Conservation (phyloP, 2,888 invertebrate species). For the Adela reaumurella region DNA sequence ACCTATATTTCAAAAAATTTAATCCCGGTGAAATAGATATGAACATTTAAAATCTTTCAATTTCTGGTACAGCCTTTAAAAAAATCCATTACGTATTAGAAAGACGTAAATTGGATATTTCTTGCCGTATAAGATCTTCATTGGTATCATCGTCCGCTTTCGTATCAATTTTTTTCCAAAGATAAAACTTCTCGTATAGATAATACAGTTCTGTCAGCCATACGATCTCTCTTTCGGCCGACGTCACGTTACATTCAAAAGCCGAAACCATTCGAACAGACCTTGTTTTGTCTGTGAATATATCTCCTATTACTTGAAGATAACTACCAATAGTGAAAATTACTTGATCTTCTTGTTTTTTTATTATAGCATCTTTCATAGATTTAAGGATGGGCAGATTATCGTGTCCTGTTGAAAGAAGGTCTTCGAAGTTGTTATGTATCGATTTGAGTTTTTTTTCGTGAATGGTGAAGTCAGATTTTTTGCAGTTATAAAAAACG, state of each 20-base stretch:
- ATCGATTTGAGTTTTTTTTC: constrained; percentile 23
- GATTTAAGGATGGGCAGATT: constrained; percentile 29
- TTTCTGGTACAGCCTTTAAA: no score
- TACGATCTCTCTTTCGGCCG: constrained; percentile 30
- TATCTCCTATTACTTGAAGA: constrained; percentile 33
- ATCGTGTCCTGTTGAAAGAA: constrained; percentile 23
- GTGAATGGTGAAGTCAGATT: constrained; percentile 23
- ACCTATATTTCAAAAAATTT: no score
- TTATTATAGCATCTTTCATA: constrained; percentile 24
- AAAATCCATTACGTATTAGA: no score
- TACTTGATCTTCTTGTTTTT: constrained; percentile 11
- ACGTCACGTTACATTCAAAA: constrained; percentile 26
- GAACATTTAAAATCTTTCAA: no score
- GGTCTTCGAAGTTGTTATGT: constrained; percentile 20
- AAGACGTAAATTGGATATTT: no score
- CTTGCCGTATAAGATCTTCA: no score
- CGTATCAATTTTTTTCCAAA: constrained; percentile 16
- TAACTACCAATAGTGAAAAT: constrained; percentile 27
- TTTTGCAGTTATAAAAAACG: constrained; percentile 31
- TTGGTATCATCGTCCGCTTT: no score
- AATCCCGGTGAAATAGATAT: no score
- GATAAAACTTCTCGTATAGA: constrained; percentile 39
- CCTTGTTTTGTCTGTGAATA: constrained; percentile 31
- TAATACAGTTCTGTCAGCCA: constrained; percentile 44
- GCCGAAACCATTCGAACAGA: constrained; percentile 33